Evolutionary conservation across 1,140 invertebrate genomes (phyloP).

Genomic region (Drosophila micromelanica): DNA sequence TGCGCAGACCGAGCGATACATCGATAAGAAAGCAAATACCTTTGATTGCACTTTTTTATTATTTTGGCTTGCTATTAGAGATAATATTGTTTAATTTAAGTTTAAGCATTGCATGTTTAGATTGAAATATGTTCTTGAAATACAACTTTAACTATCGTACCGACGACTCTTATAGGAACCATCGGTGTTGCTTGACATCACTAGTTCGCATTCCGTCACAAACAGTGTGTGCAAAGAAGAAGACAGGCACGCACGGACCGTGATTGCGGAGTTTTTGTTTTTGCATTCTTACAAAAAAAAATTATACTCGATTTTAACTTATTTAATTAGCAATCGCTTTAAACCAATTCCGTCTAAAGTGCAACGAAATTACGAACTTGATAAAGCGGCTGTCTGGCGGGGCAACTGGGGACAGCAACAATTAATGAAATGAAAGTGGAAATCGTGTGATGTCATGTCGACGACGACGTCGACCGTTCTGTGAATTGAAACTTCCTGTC

Average conservation of each 20-base stretch:
- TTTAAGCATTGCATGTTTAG: not conserved
- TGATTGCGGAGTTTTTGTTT: slow-evolving; percentile 53
- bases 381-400: slow-evolving; percentile 22
- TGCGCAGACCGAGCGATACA: not conserved
- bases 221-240: slow-evolving; percentile 59
- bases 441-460: slow-evolving; percentile 81
- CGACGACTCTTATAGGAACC: not conserved
- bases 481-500: slow-evolving; percentile 77
- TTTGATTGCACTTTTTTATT: not conserved
- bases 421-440: slow-evolving; percentile 64
- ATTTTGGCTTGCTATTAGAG: not conserved
- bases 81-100: not conserved
- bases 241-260: slow-evolving; percentile 39
- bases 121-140: not conserved
- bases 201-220: slow-evolving; percentile 61
- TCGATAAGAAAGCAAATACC: not conserved
- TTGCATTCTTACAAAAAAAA: slow-evolving; percentile 44
- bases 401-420: slow-evolving; percentile 39
- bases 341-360: slow-evolving; percentile 53
- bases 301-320: slow-evolving; percentile 36
- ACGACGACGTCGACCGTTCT: slow-evolving; percentile 52
- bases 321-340: slow-evolving; percentile 31
- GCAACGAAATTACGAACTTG: slow-evolving; percentile 56
- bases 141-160: slow-evolving; percentile 6
- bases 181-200: slow-evolving; percentile 16